Conservation (phyloP, 2,113 vertebrate species). For the Cettia cetti region DNA sequence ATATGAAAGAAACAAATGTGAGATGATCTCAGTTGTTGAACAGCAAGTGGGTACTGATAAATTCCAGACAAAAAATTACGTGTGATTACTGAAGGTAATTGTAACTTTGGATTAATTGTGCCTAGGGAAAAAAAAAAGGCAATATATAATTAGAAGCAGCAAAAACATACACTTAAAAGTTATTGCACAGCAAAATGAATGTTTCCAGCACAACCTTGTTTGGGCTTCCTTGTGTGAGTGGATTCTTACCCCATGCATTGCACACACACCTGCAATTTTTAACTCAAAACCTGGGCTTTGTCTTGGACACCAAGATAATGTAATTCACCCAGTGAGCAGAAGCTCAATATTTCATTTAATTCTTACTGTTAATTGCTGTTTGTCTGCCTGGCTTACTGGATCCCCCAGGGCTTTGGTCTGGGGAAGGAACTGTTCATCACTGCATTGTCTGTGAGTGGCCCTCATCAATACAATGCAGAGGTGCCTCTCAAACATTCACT, state of each 20-base stretch:
- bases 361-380: neutral
- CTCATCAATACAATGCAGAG: neutral
- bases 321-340: neutral
- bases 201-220: neutral
- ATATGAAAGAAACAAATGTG: neutral
- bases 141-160: neutral
- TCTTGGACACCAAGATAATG: neutral
- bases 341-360: conserved; percentile 31
- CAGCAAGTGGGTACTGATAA: neutral
- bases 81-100: neutral
- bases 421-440: neutral
- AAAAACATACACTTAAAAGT: neutral
- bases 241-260: neutral
- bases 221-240: neutral
- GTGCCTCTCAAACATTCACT: neutral
- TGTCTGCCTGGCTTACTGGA: neutral
- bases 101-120: neutral
- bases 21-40: neutral
- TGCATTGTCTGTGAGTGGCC: neutral
- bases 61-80: neutral
- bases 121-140: neutral
- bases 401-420: neutral
- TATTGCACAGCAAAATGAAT: neutral
- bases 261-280: neutral
- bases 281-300: neutral